Conservation (phyloP, 2,888 invertebrate species). For the Heteromurus nitidus region DNA sequence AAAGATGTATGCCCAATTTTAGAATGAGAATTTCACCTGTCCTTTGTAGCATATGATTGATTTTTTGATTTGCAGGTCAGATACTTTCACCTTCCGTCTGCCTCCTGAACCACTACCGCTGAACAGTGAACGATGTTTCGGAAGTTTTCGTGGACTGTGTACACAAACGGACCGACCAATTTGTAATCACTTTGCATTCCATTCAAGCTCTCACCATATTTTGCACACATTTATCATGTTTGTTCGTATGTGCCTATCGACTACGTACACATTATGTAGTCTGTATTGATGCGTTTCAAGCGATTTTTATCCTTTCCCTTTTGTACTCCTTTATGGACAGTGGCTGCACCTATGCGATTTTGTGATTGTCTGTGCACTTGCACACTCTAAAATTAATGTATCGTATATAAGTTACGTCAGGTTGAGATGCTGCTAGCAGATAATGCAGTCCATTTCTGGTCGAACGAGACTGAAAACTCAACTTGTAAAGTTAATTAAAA, state of each 20-base stretch:
- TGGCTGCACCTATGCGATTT: constrained; percentile 10
- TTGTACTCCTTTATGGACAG: constrained; percentile 4
- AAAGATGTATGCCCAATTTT: constrained; percentile 17
- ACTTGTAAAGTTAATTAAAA: too few species aligned
- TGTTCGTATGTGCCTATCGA: too few species aligned
- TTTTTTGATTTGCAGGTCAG: constrained; percentile 28
- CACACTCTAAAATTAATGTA: not conserved
- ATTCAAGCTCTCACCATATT: not conserved
- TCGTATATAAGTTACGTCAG: too few species aligned
- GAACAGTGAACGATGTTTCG: too few species aligned
- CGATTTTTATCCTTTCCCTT: constrained; percentile 12
- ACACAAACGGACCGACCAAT: not conserved
- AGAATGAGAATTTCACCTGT: constrained; percentile 24
- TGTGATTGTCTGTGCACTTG: not conserved
- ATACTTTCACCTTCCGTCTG: constrained; percentile 38
- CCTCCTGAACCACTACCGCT: too few species aligned
- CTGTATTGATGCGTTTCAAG: not conserved
- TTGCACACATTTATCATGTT: too few species aligned
- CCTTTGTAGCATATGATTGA: constrained; percentile 11
- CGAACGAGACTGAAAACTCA: too few species aligned
- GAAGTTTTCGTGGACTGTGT: not conserved
- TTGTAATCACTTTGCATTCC: constrained; percentile 2
- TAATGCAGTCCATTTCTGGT: too few species aligned
- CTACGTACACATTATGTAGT: too few species aligned
- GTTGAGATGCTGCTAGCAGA: too few species aligned